Evolutionary conservation across 2,113 vertebrate species (phyloP).

Genomic region (Galeopterus variegatus): DNA sequence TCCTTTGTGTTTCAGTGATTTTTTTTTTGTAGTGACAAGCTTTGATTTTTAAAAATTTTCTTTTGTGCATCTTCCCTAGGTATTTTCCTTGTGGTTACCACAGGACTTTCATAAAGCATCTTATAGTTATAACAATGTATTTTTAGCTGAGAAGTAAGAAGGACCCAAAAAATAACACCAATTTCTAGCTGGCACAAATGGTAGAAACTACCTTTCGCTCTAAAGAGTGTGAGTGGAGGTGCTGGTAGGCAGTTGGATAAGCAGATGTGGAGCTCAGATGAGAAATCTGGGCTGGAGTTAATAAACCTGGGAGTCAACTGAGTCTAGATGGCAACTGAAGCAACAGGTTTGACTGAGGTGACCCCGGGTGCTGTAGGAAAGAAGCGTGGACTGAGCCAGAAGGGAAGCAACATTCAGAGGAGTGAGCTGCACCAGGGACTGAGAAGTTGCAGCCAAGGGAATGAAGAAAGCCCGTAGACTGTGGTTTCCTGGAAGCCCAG

Average conservation of each 20-base stretch:
- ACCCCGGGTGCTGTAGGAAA: neutral
- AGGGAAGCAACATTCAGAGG: neutral
- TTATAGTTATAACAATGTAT: too few relatives aligned
- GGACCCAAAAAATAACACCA: neutral
- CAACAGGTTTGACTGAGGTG: fast-evolving
- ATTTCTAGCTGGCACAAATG: too few relatives aligned
- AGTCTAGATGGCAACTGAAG: neutral
- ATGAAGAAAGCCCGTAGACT: fast-evolving
- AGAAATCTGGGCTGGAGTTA: neutral
- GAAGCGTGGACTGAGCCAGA: fast-evolving
- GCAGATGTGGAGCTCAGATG: neutral
- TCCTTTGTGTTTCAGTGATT: neutral
- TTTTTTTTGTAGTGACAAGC: neutral
- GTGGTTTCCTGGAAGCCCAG: neutral
- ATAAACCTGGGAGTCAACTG: too few relatives aligned
- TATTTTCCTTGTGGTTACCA: too few relatives aligned
- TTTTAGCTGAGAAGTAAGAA: neutral
- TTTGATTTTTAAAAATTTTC: neutral
- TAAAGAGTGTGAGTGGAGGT: too few relatives aligned
- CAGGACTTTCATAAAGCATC: too few relatives aligned
- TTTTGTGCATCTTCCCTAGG: too few relatives aligned
- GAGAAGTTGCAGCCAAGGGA: too few relatives aligned
- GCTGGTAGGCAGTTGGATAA: neutral
- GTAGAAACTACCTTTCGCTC: neutral
- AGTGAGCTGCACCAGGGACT: too few relatives aligned